Conservation (phyloP, 2,113 vertebrate genomes). For the Pteronura brasiliensis region DNA sequence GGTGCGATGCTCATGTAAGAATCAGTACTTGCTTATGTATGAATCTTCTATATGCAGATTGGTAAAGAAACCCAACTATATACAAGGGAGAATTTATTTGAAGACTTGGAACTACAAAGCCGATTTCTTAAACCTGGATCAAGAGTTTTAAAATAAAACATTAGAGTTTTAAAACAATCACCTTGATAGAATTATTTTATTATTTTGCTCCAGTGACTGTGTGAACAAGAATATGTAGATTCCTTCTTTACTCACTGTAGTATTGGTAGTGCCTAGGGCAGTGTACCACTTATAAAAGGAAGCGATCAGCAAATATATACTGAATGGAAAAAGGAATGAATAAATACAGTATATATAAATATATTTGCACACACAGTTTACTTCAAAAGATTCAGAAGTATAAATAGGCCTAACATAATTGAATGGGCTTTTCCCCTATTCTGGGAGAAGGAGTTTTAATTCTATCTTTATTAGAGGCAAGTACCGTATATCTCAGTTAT, state of each 20-base stretch:
- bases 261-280: not conserved
- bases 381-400: not conserved
- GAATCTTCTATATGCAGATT: not conserved
- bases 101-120: not conserved
- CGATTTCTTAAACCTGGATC: not conserved
- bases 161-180: not conserved
- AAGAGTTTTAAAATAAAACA: not conserved
- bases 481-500: not conserved
- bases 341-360: not conserved
- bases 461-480: constrained; percentile 24
- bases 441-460: not conserved
- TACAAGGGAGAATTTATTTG: not conserved
- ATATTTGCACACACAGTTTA: not conserved
- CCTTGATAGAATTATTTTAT: not conserved
- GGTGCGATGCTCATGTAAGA: not conserved
- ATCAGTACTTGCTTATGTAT: not conserved
- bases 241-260: not conserved
- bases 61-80: not conserved
- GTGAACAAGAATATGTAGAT: not conserved
- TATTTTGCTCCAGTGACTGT: not conserved
- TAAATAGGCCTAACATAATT: not conserved
- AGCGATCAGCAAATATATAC: not conserved
- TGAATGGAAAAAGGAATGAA: not conserved
- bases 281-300: not conserved
- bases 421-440: not conserved